Base-by-base conservation (phyloP, 2,888 invertebrate genomes). In the Phaedon cochleariae region DNA sequence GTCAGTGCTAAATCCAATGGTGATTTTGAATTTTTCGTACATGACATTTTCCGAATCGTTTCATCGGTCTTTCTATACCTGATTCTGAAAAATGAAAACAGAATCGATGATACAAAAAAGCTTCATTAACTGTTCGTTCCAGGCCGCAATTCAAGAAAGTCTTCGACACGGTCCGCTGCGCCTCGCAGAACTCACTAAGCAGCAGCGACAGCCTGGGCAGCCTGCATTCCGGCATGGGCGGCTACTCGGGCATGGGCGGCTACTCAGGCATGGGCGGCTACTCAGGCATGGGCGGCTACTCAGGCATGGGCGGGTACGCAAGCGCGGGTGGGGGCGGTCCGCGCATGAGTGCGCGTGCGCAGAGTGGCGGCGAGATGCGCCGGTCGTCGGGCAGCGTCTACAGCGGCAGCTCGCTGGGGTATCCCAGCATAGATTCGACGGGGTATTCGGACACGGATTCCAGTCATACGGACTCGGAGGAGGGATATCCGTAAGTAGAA, bases 151-250 rank as follows among this genome's bases (percentile, higher is more conserved):
- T 92, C 85, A 92, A 93, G 81, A 93, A 93, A 82, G 93, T 95
- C 64, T 96, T 96, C 83, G 96, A 96, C 79, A 97, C 96, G 1
- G 96, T 96, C 72, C 89, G 93, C 70, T 93, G 91, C 79, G 94
- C 92, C 62, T 90, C 91, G 29, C 90, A 81, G 59, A 82, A 74
- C 62, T 84, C 84, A 1, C 72, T 83, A 2, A 80, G 85, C 59
- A 86, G 87, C 65, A 84, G 85, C 18, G 88, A 88, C 73, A 88
- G 88, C 64, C 83, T 86, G 34, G 79, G 78, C 17, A 80, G 81
- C 63, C 64, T 82, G 12, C 78, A 79, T 68, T 80, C 80, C 9
- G 77, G 79, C 12, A 72, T 77, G 31, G 80, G 80, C 12, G 80
- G 81, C 15, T 79, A 73, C 57, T 78, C 80, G 3, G 79, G 76